phyloP scores from a whole-genome alignment of 92 coral and sea anemone genomes.

The Actinernus sp. region DNA sequence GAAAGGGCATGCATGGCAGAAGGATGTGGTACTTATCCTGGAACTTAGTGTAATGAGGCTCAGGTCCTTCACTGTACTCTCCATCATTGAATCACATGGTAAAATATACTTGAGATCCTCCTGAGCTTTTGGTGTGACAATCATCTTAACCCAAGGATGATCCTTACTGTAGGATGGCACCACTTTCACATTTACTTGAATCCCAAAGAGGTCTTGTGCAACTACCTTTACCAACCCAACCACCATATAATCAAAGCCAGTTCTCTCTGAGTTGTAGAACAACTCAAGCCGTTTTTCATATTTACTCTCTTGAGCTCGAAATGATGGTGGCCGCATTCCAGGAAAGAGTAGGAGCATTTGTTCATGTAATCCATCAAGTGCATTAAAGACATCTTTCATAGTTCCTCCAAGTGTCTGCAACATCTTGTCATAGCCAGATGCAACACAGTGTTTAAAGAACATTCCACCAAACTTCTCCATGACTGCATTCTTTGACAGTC shows the following conservation, averaged over 20 bases:
- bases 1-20: slow-evolving; percentile 97
- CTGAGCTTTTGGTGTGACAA: slow-evolving; percentile 57
- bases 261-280: slow-evolving; percentile 86
- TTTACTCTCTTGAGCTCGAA: slow-evolving; percentile 79
- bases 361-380: slow-evolving; percentile 92
- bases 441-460: slow-evolving; percentile 81
- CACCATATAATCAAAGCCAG: slow-evolving; percentile 91
- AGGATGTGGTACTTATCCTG: slow-evolving; percentile 75
- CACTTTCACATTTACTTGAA: slow-evolving; percentile 70
- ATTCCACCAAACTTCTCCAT: slow-evolving; percentile 91
- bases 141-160: slow-evolving; percentile 67
- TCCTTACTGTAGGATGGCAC: slow-evolving; percentile 51
- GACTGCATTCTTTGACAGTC: slow-evolving; percentile 63
- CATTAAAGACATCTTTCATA: slow-evolving; percentile 85
- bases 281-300: slow-evolving; percentile 76
- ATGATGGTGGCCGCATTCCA: slow-evolving; percentile 97
- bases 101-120: slow-evolving; percentile 44
- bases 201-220: slow-evolving; percentile 72
- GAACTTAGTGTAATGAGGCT: slow-evolving; percentile 79
- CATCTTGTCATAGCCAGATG: slow-evolving; percentile 89
- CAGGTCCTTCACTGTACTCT: slow-evolving; percentile 70
- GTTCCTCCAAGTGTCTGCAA: slow-evolving; percentile 84
- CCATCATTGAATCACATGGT: slow-evolving; percentile 48
- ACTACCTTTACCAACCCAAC: slow-evolving; percentile 89
- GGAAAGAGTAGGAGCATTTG: slow-evolving; percentile 89